These are phyloP conservation scores for Scalopus aquaticus DNA, from an alignment of 2,113 vertebrate genomes.

Conservation along the genomic window DNA sequence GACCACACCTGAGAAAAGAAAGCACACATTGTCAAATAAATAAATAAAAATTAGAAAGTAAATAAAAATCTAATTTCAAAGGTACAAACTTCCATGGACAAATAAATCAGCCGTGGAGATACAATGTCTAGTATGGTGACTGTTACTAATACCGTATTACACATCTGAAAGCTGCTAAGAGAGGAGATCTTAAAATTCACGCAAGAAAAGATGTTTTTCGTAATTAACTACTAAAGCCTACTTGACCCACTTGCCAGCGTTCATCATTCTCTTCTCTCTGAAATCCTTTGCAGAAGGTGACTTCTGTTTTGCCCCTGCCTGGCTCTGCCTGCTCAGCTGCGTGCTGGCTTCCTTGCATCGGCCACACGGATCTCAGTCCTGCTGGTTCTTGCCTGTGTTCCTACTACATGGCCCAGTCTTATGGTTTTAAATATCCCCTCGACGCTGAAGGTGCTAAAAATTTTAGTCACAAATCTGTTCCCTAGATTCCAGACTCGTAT, in stretches of 20 bases:
- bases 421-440: neutral
- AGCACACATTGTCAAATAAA: too few relatives aligned
- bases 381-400: neutral
- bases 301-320: neutral
- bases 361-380: neutral
- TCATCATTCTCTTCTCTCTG: neutral
- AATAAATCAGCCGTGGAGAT: neutral
- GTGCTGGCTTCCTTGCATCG: neutral
- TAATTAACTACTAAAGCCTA: neutral
- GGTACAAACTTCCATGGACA: neutral
- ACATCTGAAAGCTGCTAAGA: neutral
- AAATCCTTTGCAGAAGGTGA: neutral
- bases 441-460: neutral
- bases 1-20: too few relatives aligned
- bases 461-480: neutral
- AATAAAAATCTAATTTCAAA: neutral
- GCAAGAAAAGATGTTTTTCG: neutral
- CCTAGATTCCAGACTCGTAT: neutral
- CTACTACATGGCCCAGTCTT: neutral
- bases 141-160: too few relatives aligned
- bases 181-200: neutral
- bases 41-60: too few relatives aligned
- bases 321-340: neutral
- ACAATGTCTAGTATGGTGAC: neutral
- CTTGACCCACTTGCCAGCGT: neutral